phyloP scores from a whole-genome alignment of 2,888 invertebrate genomes.

The Alloscopus bannaensis region DNA sequence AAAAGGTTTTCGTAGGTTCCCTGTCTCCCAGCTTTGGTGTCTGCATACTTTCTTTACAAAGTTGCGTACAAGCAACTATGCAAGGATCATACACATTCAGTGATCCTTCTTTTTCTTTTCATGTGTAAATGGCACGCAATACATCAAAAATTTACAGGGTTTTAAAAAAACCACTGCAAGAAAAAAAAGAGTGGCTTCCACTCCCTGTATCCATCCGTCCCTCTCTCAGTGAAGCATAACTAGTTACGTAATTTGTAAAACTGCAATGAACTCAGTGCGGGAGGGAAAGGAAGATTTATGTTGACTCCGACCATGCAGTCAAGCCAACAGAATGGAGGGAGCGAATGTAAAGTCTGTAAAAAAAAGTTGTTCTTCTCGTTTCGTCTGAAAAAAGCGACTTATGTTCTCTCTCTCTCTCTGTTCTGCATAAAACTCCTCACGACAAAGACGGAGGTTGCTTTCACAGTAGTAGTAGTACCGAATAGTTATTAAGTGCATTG shows the following conservation, averaged over 20 bases:
- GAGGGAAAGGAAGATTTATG: background rate
- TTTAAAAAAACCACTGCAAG: background rate
- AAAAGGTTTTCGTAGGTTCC: background rate
- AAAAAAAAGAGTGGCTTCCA: background rate
- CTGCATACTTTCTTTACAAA: background rate
- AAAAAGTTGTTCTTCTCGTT: too few relatives aligned
- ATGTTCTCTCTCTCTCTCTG: too few relatives aligned
- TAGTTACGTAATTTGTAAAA: slow-evolving; percentile 3
- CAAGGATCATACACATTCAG: too few relatives aligned
- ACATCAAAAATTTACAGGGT: slow-evolving; percentile 17
- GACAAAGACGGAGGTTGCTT: too few relatives aligned
- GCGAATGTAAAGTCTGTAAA: too few relatives aligned
- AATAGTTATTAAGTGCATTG: too few relatives aligned
- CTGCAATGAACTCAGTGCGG: slow-evolving; percentile 11
- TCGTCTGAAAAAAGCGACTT: too few relatives aligned
- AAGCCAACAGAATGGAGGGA: too few relatives aligned
- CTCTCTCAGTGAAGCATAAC: background rate
- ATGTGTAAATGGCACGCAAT: background rate
- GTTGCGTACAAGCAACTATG: background rate
- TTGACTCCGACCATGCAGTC: slow-evolving; percentile 5
- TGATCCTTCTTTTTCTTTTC: too few relatives aligned
- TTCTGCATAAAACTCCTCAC: too few relatives aligned
- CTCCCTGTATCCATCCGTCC: background rate
- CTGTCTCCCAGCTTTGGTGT: background rate
- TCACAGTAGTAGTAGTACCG: too few relatives aligned